phyloP scores from a whole-genome alignment of 2,113 vertebrate species.

The Catharus bicknelli region DNA sequence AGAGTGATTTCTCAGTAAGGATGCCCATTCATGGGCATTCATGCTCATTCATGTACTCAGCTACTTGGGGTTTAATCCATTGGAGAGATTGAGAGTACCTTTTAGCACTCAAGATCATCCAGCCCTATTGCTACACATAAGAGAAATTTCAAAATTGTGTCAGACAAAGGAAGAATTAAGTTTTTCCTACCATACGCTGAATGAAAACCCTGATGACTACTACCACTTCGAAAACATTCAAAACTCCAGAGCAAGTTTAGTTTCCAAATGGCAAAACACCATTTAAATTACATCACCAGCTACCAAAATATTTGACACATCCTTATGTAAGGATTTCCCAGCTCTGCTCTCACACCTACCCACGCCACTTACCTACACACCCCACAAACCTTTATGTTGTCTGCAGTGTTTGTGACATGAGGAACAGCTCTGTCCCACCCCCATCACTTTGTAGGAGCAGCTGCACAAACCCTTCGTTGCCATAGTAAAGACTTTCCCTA shows the following conservation, averaged over 20 bases:
- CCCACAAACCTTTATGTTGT: not conserved
- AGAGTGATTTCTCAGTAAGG: not conserved
- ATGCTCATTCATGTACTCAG: not conserved
- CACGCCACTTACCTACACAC: not conserved
- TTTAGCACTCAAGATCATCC: not conserved
- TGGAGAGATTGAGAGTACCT: not conserved
- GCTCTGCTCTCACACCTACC: not conserved
- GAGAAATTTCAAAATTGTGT: not conserved
- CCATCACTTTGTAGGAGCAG: not conserved
- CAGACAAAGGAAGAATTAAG: not conserved
- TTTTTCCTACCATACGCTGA: not conserved
- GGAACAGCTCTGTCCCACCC: not conserved
- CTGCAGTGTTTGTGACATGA: not conserved
- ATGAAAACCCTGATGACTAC: not conserved
- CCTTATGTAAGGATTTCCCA: slow-evolving; percentile 19
- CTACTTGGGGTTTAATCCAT: not conserved
- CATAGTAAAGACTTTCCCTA: not conserved
- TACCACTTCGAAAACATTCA: not conserved
- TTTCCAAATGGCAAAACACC: not conserved
- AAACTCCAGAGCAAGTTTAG: not conserved
- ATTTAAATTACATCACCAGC: not conserved
- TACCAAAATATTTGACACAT: slow-evolving; percentile 1
- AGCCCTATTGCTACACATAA: not conserved
- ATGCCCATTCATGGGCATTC: not conserved
- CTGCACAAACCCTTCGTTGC: not conserved